Conservation (phyloP, 2,888 invertebrate genomes). For the Tenthredo livida region DNA sequence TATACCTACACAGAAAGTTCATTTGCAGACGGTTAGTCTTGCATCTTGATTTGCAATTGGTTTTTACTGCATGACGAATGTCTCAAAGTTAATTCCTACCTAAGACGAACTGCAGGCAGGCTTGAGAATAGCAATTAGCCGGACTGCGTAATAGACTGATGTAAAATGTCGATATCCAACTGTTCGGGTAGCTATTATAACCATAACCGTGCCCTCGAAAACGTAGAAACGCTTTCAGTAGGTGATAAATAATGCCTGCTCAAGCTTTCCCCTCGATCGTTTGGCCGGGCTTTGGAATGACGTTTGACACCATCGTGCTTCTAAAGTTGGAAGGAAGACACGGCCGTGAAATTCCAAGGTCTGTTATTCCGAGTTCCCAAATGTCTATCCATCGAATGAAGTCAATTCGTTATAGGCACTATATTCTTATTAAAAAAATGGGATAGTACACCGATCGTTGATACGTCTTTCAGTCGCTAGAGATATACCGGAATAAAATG, state of each 20-base stretch:
- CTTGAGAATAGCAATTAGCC: constrained; percentile 8
- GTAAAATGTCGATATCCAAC: constrained; percentile 13
- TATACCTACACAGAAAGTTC: not conserved
- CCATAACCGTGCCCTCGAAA: constrained; percentile 17
- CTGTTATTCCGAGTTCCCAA: not conserved
- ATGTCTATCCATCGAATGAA: not conserved
- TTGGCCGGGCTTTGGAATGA: not conserved
- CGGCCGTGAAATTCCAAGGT: not conserved
- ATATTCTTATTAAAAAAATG: not conserved
- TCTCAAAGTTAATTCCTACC: not conserved
- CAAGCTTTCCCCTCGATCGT: constrained; percentile 25
- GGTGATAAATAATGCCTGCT: constrained; percentile 35
- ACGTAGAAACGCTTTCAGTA: constrained; percentile 42
- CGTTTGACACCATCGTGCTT: constrained; percentile 1
- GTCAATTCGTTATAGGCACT: too few species aligned
- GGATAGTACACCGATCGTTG: not conserved
- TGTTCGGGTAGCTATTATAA: constrained; percentile 6
- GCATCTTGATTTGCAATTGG: too few species aligned
- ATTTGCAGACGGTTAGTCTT: not conserved
- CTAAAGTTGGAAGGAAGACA: not conserved
- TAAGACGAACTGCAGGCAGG: too few species aligned
- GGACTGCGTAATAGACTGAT: constrained; percentile 23
- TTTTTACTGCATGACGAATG: not conserved
- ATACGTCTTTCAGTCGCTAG: not conserved
- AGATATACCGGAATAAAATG: not conserved